These are phyloP conservation scores for Pitangus sulphuratus DNA, from an alignment of 2,797 vertebrate species.

Conservation along the genomic window DNA sequence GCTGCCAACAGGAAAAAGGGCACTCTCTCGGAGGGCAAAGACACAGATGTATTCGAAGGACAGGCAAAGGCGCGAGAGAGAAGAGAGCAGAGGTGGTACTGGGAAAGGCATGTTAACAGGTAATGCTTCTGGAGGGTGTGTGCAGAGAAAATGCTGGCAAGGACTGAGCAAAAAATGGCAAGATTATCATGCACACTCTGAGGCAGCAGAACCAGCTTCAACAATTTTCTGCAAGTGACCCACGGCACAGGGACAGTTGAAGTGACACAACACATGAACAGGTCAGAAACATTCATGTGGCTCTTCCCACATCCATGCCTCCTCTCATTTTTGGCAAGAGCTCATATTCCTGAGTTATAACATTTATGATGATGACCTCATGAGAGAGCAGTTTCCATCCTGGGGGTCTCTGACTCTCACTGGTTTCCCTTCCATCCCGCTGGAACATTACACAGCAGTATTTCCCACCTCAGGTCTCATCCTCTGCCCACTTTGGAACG, in stretches of 20 bases:
- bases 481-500: neutral
- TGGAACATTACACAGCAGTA: neutral
- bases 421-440: neutral
- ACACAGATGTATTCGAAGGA: constrained; percentile 59
- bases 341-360: neutral
- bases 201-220: neutral
- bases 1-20: constrained; percentile 68
- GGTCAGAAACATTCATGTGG: neutral
- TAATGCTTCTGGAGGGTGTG: neutral
- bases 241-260: neutral
- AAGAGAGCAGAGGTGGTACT: neutral
- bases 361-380: neutral
- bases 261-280: fast-evolving
- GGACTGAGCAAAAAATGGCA: neutral
- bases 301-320: neutral
- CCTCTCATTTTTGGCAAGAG: neutral
- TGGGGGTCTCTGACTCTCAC: neutral
- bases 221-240: neutral
- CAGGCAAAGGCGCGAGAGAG: neutral
- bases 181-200: fast-evolving
- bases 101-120: neutral
- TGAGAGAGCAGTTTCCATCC: neutral
- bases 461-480: neutral
- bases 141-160: neutral
- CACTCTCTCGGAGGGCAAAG: constrained; percentile 62